Evolutionary conservation across 2,888 invertebrate genomes (phyloP), one percentile per base, ranked within the genome.

Genomic region (Cataglyphis rosenhaueri): DNA sequence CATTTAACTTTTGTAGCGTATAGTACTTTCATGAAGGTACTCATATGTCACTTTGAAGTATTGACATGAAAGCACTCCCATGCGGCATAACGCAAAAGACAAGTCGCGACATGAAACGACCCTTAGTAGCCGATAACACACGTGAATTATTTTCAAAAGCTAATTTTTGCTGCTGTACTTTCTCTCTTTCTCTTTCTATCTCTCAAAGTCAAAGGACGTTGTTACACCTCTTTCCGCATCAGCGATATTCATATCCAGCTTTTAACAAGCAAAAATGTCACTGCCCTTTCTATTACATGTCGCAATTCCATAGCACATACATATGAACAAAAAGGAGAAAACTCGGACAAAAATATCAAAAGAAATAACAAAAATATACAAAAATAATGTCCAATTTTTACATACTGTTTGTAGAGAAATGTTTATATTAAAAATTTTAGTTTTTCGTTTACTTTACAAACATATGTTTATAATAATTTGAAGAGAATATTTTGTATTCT

Each of bases 81-180:
- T 88, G 91, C 89, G 90, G 90, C 88, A 92, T 88, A 89, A 87
- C 89, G 89, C 92, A 93, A 94, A 94, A 93, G 94, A 94, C 93
- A 91, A 92, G 92, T 92, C 92, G 91, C 90, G 91, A 93, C 93
- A 94, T 94, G 93, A 94, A 94, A 94, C 94, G 92, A 93, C 93
- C 94, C 94, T 93, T 92, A 92, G 91, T 91, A 92, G 93, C 93
- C 93, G 93, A 93, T 93, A 93, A 93, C 93, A 94, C 94, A 93
- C 93, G 94, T 92, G 93, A 92, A 93, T 93, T 93, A 93, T 93
- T 93, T 92, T 92, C 92, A 94, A 93, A 92, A 92, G 94, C 93
- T 93, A 94, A 94, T 94, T 94, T 93, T 92, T 93, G 90, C 88
- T 87, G 86, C 88, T 85, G 86, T 89, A 84, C 87, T n/a, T n/a